phyloP scores from a whole-genome alignment of 1,140 invertebrate genomes.

The Diabrotica undecimpunctata region DNA sequence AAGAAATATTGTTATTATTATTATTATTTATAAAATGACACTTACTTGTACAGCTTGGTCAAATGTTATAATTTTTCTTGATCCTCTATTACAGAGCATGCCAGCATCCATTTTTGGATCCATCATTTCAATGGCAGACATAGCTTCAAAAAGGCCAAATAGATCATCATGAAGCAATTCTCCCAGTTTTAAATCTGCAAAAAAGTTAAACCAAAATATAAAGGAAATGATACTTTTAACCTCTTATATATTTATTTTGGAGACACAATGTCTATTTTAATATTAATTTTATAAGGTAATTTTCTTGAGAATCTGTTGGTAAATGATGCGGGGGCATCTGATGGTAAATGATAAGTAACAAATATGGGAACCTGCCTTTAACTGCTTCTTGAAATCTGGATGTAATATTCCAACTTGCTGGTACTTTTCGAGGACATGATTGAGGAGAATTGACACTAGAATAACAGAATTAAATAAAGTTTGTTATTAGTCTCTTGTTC shows the following conservation, averaged over 20 bases:
- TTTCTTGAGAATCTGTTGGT: background rate
- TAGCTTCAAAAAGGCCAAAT: slow-evolving; percentile 96
- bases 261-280: no score
- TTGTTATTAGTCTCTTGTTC: background rate
- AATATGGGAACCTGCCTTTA: slow-evolving; percentile 55
- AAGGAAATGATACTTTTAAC: background rate
- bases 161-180: slow-evolving; percentile 82
- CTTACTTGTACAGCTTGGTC: slow-evolving; percentile 76
- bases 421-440: slow-evolving; percentile 5
- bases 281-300: no score
- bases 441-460: background rate
- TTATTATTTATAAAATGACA: no score
- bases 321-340: background rate
- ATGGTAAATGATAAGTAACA: background rate
- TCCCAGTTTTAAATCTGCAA: slow-evolving; percentile 74
- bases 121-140: slow-evolving; percentile 99
- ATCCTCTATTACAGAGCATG: slow-evolving; percentile 89
- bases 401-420: slow-evolving; percentile 57
- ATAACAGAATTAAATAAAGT: background rate
- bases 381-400: slow-evolving; percentile 70
- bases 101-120: slow-evolving; percentile 99
- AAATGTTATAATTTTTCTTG: slow-evolving; percentile 80
- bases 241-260: no score
- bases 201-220: slow-evolving; percentile 29
- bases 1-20: no score